A percentile compares a stretch with the other conserved stretches of the same genome.
These are phyloP conservation scores for Zosterops japonicus DNA, from an alignment of 2,113 vertebrate genomes.

Conservation along the genomic window DNA sequence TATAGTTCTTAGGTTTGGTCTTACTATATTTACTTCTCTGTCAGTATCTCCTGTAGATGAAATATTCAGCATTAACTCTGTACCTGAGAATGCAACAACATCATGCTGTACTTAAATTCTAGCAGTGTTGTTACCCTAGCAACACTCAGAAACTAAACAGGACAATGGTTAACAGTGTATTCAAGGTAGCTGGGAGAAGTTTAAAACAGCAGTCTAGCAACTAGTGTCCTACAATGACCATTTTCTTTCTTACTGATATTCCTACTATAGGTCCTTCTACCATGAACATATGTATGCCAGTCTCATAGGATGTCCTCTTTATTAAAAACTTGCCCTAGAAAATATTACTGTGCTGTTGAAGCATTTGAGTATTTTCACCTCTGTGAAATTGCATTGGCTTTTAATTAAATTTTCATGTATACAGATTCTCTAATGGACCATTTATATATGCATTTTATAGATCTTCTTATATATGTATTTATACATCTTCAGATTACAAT, in stretches of 20 bases:
- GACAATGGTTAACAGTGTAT: background rate
- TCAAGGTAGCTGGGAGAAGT: background rate
- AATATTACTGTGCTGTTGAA: background rate
- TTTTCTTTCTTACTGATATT: background rate
- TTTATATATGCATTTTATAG: background rate
- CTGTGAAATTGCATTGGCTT: background rate
- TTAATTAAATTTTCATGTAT: background rate
- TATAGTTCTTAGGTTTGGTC: background rate
- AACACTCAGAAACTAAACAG: background rate
- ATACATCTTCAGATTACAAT: rapidly evolving
- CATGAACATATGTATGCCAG: rapidly evolving
- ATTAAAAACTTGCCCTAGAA: background rate
- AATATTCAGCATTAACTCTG: background rate
- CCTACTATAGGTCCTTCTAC: background rate
- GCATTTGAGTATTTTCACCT: background rate
- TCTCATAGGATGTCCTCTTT: background rate
- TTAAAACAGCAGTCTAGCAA: background rate
- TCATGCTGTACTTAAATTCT: background rate
- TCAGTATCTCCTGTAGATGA: background rate
- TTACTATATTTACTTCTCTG: background rate
- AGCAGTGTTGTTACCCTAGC: background rate
- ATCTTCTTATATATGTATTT: background rate
- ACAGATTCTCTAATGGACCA: background rate
- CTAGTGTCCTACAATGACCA: background rate
- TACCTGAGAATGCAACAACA: background rate